Base-by-base conservation (phyloP, 2,888 invertebrate species). In the Scelioninae gen. 1 region DNA sequence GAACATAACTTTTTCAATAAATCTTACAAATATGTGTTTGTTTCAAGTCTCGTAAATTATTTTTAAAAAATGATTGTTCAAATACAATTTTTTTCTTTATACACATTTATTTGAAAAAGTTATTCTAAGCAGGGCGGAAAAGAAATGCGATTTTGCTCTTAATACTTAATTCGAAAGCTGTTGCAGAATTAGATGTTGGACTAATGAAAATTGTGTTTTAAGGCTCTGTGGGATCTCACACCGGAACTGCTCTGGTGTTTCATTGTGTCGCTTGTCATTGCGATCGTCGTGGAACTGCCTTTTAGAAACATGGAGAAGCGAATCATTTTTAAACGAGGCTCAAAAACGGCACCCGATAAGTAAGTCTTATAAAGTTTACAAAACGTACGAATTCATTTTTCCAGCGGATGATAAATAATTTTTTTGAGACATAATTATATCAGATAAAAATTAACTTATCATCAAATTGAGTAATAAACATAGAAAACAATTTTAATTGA, bases 241-340 rank as follows among this genome's bases (percentile, higher is more conserved):
- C 86, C 88, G 5, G 89, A 90, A 45, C 31, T 88, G 15, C 45
- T 86, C 6, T 85, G 83, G 63, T 82, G 87, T 23, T 88, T 88
- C 65, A 55, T 63, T 0, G 7, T 90, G 9, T 86, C 90, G 15
- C 68, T 89, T 6, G 10, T 88, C 38, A 77, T 89, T 13, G 80
- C 87, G 7, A 72, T 90, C 10, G 45, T 85, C 5, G 82, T 90
- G 11, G 89, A 90, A 81, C 87, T 88, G 16, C 90, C 89, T 6
- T 88, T 89, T 32, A 86, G 89, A 79, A 88, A 84, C 66, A 68
- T 90, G 16, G 89, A 89, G 74, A 89, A 87, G 71, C 65, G 78
- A 34, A 85, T 89, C 10, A 81, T 89, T 31, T 76, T 72, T 13
- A 87, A 82, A 58, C 29, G 53, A 60, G 45, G 5, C 23, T 29